Evolutionary conservation across 2,797 vertebrate genomes (phyloP).

Genomic region (Malurus leucopterus): DNA sequence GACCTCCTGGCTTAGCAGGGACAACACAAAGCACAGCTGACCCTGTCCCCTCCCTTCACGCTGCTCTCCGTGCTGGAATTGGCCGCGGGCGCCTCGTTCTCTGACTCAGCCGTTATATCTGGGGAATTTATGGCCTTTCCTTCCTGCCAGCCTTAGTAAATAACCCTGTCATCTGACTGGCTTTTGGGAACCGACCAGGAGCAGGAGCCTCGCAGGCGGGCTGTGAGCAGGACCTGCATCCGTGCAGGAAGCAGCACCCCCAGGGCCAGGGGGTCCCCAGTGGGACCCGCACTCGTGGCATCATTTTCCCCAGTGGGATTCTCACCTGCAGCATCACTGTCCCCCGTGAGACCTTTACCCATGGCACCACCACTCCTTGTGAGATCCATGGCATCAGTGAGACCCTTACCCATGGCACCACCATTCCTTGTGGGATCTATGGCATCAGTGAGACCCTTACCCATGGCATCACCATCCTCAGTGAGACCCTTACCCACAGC

Average conservation of each 20-base stretch:
- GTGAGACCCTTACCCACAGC: too few relatives aligned
- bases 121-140: constrained; percentile 58
- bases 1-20: not conserved
- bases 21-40: not conserved
- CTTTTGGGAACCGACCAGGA: constrained; percentile 5
- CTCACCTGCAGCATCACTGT: not conserved
- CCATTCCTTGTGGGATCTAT: too few relatives aligned
- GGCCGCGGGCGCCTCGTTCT: not conserved
- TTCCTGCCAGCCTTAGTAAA: constrained; percentile 53
- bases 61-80: not conserved
- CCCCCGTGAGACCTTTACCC: not conserved
- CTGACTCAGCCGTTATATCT: constrained; percentile 43
- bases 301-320: not conserved
- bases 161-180: constrained; percentile 29
- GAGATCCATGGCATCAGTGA: too few relatives aligned
- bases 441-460: not conserved
- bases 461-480: not conserved
- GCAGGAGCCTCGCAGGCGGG: not conserved
- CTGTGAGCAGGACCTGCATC: not conserved
- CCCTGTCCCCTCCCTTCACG: not conserved
- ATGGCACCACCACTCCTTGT: not conserved
- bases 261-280: not conserved
- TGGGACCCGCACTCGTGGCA: rapidly evolving
- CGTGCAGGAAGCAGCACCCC: not conserved
- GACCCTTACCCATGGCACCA: not conserved